These are phyloP conservation scores for Romanogobio albipinnatus DNA, from an alignment of 2,113 vertebrate species.

Conservation along the genomic window DNA sequence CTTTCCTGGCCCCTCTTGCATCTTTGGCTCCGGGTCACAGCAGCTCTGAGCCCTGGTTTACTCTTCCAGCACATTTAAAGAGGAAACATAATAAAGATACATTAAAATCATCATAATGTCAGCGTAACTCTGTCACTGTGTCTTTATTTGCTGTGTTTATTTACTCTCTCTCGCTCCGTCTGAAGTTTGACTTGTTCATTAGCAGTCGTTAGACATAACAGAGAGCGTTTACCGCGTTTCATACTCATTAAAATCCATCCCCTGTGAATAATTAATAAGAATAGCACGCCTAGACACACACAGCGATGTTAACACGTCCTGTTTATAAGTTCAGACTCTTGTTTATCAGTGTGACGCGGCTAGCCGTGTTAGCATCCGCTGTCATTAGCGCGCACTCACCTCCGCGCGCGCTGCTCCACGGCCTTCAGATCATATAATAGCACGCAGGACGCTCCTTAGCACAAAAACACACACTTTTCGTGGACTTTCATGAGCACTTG, in stretches of 20 bases:
- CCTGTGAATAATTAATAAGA: neutral
- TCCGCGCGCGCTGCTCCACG: conserved; percentile 5
- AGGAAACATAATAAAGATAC: neutral
- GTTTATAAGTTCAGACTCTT: conserved; percentile 29
- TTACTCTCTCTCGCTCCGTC: neutral
- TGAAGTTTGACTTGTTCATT: conserved; percentile 29
- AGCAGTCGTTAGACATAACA: neutral
- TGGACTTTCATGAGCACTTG: conserved; percentile 20
- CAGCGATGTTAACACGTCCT: neutral
- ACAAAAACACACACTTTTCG: conserved; percentile 25
- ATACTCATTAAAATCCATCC: neutral
- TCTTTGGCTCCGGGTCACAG: conserved; percentile 53
- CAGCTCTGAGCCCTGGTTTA: conserved; percentile 27
- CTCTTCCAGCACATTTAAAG: neutral
- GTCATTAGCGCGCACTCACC: conserved; percentile 33
- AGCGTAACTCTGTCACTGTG: neutral
- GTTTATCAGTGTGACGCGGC: conserved; percentile 40
- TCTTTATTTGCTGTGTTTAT: conserved; percentile 17
- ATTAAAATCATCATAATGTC: neutral
- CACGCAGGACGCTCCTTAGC: neutral
- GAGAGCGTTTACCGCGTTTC: neutral
- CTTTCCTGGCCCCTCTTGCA: conserved; percentile 51
- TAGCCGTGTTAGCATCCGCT: conserved; percentile 40
- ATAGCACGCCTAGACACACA: neutral
- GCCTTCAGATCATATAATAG: conserved; percentile 6